Percentiles rank a stretch among this genome's conserved stretches.
These are phyloP conservation scores for Epistrophe eligans DNA, from an alignment of 2,888 invertebrate genomes.

Conservation along the genomic window DNA sequence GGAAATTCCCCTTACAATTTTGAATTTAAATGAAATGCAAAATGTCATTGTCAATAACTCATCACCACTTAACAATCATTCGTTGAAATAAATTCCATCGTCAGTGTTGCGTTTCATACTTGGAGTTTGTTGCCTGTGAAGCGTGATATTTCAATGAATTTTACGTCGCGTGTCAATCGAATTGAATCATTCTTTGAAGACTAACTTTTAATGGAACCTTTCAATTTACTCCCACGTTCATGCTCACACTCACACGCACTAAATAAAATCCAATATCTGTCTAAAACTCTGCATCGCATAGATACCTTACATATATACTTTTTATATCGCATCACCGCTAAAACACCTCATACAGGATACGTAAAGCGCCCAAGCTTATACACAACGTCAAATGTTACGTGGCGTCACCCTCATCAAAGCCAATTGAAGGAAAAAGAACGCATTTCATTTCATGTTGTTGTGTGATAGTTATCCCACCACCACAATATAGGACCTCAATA, in stretches of 20 bases:
- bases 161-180: conserved; percentile 34
- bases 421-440: conserved; percentile 18
- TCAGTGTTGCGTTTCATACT: not conserved
- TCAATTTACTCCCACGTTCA: not conserved
- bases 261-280: conserved; percentile 8
- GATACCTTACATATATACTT: no score
- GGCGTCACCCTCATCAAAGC: conserved; percentile 12
- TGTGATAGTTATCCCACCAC: not conserved
- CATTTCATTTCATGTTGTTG: not conserved
- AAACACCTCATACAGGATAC: conserved; percentile 13
- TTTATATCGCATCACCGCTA: not conserved
- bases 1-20: not conserved
- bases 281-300: conserved; percentile 3
- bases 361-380: not conserved
- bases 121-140: not conserved
- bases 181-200: conserved; percentile 21
- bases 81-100: conserved; percentile 1
- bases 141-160: conserved; percentile 12
- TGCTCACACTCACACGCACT: not conserved
- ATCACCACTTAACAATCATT: not conserved
- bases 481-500: not conserved
- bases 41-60: conserved; percentile 9
- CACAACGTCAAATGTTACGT: not conserved
- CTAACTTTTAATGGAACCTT: conserved; percentile 28
- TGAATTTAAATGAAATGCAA: conserved; percentile 5